These are phyloP conservation scores for Coreoperca whiteheadi DNA, from an alignment of 2,113 vertebrate genomes.

Conservation along the genomic window DNA sequence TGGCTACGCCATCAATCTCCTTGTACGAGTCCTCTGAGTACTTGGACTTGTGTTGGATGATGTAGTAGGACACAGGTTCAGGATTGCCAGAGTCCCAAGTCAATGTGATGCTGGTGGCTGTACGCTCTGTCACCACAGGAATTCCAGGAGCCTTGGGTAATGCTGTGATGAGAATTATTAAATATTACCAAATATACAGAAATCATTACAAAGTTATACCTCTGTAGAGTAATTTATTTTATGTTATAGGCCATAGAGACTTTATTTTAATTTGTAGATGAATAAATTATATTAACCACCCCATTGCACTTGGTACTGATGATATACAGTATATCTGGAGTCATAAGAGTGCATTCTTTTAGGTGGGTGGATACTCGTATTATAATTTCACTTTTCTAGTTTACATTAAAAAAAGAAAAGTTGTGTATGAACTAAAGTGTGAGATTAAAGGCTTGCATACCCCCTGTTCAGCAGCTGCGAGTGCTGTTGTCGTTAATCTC, in stretches of 20 bases:
- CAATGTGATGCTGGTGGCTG: slow-evolving; percentile 97
- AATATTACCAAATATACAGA: slow-evolving; percentile 36
- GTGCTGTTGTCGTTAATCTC: slow-evolving; percentile 62
- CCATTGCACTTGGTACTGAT: slow-evolving; percentile 37
- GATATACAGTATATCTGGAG: slow-evolving; percentile 23
- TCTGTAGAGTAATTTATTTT: slow-evolving; percentile 26
- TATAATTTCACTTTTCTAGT: slow-evolving; percentile 30
- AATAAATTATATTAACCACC: slow-evolving; percentile 58
- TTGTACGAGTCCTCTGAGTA: slow-evolving; percentile 94
- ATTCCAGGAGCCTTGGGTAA: slow-evolving; percentile 95
- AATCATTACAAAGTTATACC: slow-evolving; percentile 20
- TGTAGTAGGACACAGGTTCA: slow-evolving; percentile 97
- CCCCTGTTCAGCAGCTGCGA: slow-evolving; percentile 30
- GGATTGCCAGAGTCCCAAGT: slow-evolving; percentile 99
- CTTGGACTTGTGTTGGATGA: slow-evolving; percentile 97
- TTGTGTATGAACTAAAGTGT: slow-evolving; percentile 15
- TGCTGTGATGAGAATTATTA: slow-evolving; percentile 82
- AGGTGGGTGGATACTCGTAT: slow-evolving; percentile 19
- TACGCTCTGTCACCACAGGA: slow-evolving; percentile 96
- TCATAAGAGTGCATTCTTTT: slow-evolving; percentile 6
- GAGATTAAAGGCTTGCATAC: slow-evolving; percentile 40
- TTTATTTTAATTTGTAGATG: slow-evolving; percentile 42
- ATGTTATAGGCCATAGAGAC: slow-evolving; percentile 12
- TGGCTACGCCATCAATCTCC: slow-evolving; percentile 98
- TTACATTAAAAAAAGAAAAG: slow-evolving; percentile 6